Conservation (phyloP, 2,888 invertebrate species). For the Pogonocherus hispidulus region DNA sequence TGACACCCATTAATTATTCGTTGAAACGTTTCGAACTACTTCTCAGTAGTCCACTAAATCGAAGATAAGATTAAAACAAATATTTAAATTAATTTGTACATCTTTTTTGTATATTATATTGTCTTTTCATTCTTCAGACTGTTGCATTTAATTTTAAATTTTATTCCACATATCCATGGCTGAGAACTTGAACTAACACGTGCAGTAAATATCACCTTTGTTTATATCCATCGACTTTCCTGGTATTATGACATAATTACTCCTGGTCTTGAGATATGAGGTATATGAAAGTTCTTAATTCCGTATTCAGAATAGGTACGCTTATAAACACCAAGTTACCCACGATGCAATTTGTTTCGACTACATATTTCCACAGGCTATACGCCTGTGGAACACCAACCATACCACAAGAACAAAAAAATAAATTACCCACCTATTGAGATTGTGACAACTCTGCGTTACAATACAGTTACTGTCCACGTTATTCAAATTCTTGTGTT, state of each 20-base stretch:
- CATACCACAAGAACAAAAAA: conserved; percentile 23
- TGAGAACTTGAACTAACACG: neutral
- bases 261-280: neutral
- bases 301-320: neutral
- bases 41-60: too few species aligned
- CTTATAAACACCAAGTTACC: neutral
- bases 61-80: too few species aligned
- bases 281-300: neutral
- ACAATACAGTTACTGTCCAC: conserved; percentile 28
- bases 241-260: neutral
- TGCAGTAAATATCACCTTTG: neutral
- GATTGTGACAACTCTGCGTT: conserved; percentile 27
- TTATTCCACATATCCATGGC: neutral
- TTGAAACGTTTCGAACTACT: too few species aligned
- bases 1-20: too few species aligned
- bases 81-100: too few species aligned
- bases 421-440: conserved; percentile 14
- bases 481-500: conserved; percentile 41
- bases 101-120: too few species aligned
- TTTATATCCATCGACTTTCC: neutral
- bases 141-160: too few species aligned
- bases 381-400: conserved; percentile 2
- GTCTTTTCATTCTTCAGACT: too few species aligned
- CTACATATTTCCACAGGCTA: too few species aligned
- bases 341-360: neutral